These are phyloP conservation scores for Podabrus alpinus DNA, from an alignment of 2,888 invertebrate genomes.

Conservation along the genomic window DNA sequence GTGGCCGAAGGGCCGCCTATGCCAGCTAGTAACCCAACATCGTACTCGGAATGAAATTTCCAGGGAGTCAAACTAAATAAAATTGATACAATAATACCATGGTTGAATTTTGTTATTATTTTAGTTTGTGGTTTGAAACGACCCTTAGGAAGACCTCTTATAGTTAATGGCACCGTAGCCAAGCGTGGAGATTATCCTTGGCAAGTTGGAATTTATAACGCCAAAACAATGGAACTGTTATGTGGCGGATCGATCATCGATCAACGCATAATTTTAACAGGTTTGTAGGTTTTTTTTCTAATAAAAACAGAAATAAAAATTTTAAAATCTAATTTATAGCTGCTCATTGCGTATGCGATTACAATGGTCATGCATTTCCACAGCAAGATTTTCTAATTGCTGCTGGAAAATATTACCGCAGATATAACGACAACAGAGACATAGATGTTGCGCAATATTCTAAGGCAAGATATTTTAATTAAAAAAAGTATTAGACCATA, in stretches of 20 bases:
- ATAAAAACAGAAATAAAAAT: too few species aligned
- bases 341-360: not conserved
- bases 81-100: too few species aligned
- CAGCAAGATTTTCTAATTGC: not conserved
- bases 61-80: too few species aligned
- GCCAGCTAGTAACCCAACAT: too few species aligned
- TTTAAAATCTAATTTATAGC: not conserved
- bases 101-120: not conserved
- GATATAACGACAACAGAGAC: not conserved
- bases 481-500: not conserved
- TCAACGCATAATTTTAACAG: not conserved
- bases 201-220: not conserved
- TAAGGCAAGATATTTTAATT: not conserved
- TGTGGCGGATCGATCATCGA: not conserved
- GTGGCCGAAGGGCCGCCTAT: too few species aligned
- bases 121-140: not conserved
- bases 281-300: not conserved
- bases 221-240: not conserved
- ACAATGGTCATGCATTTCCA: not conserved
- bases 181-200: not conserved
- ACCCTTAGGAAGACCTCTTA: not conserved
- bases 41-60: too few species aligned
- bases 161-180: not conserved
- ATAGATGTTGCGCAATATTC: not conserved
- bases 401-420: not conserved